Conservation (phyloP, 37 sponge, comb jelly and placozoan genomes). For the Chondrilla cf. caribensis region DNA sequence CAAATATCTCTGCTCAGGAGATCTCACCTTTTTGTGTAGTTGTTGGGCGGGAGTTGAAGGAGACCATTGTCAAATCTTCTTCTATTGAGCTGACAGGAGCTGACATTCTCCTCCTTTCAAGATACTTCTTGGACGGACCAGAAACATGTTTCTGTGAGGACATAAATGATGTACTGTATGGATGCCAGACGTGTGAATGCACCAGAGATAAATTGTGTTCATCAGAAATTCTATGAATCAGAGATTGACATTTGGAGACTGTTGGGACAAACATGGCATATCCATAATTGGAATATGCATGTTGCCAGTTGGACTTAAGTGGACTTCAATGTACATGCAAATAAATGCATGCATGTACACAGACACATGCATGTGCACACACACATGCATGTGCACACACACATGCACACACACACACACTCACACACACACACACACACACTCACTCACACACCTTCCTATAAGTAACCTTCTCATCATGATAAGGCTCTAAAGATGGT, state of each 20-base stretch:
- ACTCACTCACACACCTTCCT: constrained; percentile 3
- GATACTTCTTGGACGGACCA: not conserved
- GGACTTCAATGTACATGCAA: too few species aligned
- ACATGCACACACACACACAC: constrained; percentile 12
- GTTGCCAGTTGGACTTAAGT: too few species aligned
- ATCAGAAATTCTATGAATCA: too few species aligned
- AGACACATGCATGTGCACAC: not conserved
- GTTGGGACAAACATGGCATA: too few species aligned
- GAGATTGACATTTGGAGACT: too few species aligned
- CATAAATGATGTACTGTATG: too few species aligned
- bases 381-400: not conserved
- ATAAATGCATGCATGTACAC: not conserved
- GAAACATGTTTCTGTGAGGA: too few species aligned
- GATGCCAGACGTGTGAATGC: too few species aligned
- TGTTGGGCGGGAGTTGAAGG: not conserved
- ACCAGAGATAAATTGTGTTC: too few species aligned
- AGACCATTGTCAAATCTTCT: not conserved
- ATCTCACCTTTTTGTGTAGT: too few species aligned
- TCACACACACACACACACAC: not conserved
- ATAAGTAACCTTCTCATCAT: not conserved
- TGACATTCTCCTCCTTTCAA: not conserved
- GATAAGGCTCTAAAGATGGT: not conserved
- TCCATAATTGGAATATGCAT: too few species aligned
- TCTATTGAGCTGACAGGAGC: not conserved
- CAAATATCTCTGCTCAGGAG: too few species aligned